phyloP scores from a whole-genome alignment of 2,888 invertebrate species.

The Scaeva pyrastri region DNA sequence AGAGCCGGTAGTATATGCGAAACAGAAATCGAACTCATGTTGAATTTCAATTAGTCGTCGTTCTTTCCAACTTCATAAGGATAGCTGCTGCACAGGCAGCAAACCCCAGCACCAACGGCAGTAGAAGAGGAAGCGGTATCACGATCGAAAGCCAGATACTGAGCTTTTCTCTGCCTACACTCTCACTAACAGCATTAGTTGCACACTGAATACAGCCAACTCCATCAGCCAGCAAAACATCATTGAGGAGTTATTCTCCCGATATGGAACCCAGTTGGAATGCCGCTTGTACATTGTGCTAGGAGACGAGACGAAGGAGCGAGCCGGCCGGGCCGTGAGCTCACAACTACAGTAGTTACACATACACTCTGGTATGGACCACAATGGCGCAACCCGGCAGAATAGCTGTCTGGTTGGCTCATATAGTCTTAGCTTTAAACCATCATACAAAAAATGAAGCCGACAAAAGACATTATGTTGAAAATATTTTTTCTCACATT shows the following conservation, averaged over 20 bases:
- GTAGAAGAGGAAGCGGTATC: slow-evolving; percentile 61
- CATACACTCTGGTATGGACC: slow-evolving; percentile 51
- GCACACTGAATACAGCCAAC: slow-evolving; percentile 32
- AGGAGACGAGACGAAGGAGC: slow-evolving; percentile 69
- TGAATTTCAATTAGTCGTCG: slow-evolving; percentile 79
- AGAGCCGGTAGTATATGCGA: slow-evolving; percentile 72
- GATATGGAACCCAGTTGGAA: slow-evolving; percentile 73
- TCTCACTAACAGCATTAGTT: slow-evolving; percentile 48
- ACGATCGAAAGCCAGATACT: slow-evolving; percentile 64
- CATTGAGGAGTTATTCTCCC: slow-evolving; percentile 60
- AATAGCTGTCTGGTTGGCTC: slow-evolving; percentile 28
- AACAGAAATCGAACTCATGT: slow-evolving; percentile 76
- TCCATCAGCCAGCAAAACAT: slow-evolving; percentile 21
- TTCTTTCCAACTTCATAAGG: slow-evolving; percentile 73
- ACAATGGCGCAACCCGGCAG: slow-evolving; percentile 51
- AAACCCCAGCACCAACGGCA: slow-evolving; percentile 17
- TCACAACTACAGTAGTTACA: slow-evolving; percentile 60
- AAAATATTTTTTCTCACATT: slow-evolving; percentile 75
- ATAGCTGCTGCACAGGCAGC: slow-evolving; percentile 39
- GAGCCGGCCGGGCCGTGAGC: slow-evolving; percentile 29
- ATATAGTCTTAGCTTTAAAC: slow-evolving; percentile 45
- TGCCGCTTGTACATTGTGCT: slow-evolving; percentile 62
- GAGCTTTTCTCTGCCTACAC: slow-evolving; percentile 71
- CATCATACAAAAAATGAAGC: slow-evolving; percentile 69
- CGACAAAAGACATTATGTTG: slow-evolving; percentile 75